A percentile compares a stretch with the other conserved stretches of the same genome.
Evolutionary conservation across 2,797 vertebrate genomes (phyloP).

Genomic region (Setipinna tenuifilis): DNA sequence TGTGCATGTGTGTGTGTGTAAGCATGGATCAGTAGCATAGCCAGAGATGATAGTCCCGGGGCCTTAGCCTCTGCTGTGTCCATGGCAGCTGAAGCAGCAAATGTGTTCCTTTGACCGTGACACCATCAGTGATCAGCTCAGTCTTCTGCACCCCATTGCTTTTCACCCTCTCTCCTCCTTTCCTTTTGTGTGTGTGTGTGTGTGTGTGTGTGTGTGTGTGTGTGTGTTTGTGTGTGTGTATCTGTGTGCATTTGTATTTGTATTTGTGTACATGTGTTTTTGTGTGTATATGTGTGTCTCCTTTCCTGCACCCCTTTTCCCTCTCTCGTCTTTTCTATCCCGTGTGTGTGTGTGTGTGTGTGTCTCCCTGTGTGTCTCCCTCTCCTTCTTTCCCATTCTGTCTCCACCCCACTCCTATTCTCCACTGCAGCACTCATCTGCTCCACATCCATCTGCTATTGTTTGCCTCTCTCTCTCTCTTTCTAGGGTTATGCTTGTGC

Average conservation of each 20-base stretch:
- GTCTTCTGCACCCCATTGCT: background rate
- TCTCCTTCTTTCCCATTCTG: background rate
- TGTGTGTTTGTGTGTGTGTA: no score
- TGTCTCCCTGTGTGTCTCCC: background rate
- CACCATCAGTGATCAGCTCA: background rate
- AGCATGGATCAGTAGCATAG: background rate
- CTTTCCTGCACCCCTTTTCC: no score
- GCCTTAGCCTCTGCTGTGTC: background rate
- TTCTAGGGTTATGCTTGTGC: background rate
- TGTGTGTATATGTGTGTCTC: background rate
- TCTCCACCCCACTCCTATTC: background rate
- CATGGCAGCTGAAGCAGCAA: conserved; percentile 5
- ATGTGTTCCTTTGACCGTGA: background rate
- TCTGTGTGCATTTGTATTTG: no score
- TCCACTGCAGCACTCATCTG: background rate
- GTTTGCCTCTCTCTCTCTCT: background rate
- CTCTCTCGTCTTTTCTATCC: no score
- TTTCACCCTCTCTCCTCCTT: background rate
- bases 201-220: no score
- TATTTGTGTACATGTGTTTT: no score
- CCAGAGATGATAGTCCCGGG: background rate
- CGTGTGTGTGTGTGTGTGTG: conserved; percentile 10
- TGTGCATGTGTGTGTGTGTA: background rate
- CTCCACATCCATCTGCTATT: background rate
- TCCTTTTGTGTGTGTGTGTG: background rate